These are phyloP conservation scores for Agrilus planipennis DNA, from an alignment of 1,140 invertebrate species.

Conservation along the genomic window DNA sequence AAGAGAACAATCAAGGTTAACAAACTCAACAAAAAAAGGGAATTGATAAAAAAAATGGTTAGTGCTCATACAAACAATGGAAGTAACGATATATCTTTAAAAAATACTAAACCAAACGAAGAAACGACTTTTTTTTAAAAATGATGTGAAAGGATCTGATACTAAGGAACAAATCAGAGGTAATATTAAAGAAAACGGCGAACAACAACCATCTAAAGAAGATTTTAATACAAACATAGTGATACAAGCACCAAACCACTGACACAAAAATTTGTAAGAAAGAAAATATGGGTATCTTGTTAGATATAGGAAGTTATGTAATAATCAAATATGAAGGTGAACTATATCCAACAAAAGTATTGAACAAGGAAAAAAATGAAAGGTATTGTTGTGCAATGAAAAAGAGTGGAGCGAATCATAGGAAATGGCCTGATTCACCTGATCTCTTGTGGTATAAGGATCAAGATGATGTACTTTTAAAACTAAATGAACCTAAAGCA, in stretches of 20 bases:
- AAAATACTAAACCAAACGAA: neutral
- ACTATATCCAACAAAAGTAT: neutral
- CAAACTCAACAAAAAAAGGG: neutral
- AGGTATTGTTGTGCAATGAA: neutral
- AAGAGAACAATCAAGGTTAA: neutral
- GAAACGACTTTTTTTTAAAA: neutral
- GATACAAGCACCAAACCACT: no score
- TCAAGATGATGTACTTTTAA: neutral
- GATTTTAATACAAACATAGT: neutral
- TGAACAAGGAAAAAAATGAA: neutral
- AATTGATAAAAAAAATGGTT: neutral
- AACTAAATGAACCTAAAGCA: neutral
- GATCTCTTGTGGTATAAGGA: slow-evolving; percentile 1
- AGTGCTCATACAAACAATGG: neutral
- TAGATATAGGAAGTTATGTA: neutral
- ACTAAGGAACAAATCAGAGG: neutral
- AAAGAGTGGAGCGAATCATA: neutral
- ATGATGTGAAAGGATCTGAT: neutral
- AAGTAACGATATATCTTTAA: neutral
- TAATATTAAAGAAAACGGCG: neutral
- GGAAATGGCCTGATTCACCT: neutral
- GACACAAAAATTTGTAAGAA: neutral
- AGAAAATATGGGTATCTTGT: neutral
- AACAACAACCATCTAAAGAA: neutral
- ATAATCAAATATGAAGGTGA: neutral